phyloP scores from a whole-genome alignment of 2,797 vertebrate genomes.

The Spatula versicolor region DNA sequence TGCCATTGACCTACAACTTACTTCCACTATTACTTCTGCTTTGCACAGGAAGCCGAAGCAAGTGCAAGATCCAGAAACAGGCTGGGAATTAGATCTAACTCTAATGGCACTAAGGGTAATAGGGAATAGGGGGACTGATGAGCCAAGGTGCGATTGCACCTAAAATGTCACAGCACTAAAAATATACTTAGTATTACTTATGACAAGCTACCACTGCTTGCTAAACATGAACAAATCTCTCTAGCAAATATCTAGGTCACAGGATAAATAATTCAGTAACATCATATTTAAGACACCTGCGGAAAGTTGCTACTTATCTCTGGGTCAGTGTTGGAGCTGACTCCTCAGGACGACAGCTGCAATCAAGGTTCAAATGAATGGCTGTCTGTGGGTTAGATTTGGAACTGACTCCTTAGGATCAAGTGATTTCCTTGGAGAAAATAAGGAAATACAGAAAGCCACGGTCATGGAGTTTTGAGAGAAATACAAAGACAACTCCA shows the following conservation, averaged over 20 bases:
- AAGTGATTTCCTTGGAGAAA: not conserved
- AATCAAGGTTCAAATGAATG: not conserved
- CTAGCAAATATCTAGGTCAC: not conserved
- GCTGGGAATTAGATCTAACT: not conserved
- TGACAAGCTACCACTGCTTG: not conserved
- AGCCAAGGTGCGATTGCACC: not conserved
- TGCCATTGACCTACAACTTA: not conserved
- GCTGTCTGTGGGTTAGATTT: not conserved
- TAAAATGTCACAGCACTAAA: not conserved
- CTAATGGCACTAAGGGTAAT: not conserved
- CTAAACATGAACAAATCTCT: not conserved
- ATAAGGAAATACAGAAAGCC: not conserved
- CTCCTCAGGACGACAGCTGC: not conserved
- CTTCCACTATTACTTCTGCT: not conserved
- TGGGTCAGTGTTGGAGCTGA: not conserved
- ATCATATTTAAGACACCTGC: not conserved
- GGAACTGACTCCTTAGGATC: not conserved
- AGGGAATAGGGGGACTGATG: not conserved
- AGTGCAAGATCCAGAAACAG: not conserved
- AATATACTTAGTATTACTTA: not conserved
- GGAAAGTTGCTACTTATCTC: not conserved
- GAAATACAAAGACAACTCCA: not conserved
- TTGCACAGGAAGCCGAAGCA: not conserved
- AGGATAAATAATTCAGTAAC: not conserved
- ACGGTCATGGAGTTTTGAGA: not conserved